Evolutionary conservation across 2,113 vertebrate species (phyloP).

Genomic region (Podarcis muralis): DNA sequence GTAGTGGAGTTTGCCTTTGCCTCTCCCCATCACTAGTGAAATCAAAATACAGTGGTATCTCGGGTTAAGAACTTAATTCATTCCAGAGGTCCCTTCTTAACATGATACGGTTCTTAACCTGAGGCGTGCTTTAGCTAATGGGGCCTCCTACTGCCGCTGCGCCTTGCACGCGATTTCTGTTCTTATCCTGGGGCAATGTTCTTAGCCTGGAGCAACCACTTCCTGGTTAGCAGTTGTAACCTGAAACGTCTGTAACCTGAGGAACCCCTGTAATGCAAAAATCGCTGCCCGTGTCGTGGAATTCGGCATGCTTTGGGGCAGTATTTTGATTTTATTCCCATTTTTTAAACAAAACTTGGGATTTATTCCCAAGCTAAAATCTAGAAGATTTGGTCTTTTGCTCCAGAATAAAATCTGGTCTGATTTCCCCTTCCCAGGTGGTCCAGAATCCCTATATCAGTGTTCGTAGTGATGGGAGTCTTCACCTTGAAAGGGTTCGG

Average conservation of each 20-base stretch:
- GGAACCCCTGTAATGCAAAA: background rate
- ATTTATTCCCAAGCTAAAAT: background rate
- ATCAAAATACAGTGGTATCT: background rate
- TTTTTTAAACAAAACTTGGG: background rate
- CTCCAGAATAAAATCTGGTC: background rate
- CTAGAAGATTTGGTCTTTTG: background rate
- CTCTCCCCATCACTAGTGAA: background rate
- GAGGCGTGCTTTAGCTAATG: no score
- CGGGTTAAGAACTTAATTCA: no score
- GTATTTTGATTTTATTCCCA: background rate
- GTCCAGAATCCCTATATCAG: slow-evolving; percentile 85
- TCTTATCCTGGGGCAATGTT: no score
- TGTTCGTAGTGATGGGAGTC: slow-evolving; percentile 88
- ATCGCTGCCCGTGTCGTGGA: background rate
- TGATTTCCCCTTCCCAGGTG: slow-evolving; percentile 73
- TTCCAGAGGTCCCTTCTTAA: no score
- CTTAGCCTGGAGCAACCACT: no score
- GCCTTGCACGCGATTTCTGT: no score
- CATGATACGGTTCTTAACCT: no score
- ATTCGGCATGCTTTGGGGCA: background rate
- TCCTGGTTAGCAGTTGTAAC: no score
- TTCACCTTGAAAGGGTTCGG: slow-evolving; percentile 89
- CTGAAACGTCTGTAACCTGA: no score
- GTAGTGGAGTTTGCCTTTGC: background rate
- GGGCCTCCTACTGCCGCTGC: no score